Evolutionary conservation across 2,113 vertebrate genomes (phyloP).

Genomic region (Ammodytes dubius): DNA sequence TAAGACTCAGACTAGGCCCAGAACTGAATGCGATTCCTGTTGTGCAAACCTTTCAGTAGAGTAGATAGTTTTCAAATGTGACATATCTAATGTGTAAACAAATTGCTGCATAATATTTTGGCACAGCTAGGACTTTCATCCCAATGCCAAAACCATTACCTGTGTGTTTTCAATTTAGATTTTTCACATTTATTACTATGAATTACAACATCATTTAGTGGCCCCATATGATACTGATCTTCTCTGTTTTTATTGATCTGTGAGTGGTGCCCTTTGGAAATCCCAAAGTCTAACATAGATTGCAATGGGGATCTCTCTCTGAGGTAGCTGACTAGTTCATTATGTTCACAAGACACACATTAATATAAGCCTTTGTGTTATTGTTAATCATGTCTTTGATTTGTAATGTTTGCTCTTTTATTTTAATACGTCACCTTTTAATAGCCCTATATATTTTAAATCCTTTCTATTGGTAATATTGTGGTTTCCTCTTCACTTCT

Average conservation of each 20-base stretch:
- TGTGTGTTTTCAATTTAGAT: neutral
- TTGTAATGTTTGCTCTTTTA: constrained; percentile 8
- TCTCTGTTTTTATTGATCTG: neutral
- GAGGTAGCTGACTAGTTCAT: neutral
- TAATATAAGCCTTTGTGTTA: constrained; percentile 6
- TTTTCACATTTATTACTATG: neutral
- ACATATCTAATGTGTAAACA: neutral
- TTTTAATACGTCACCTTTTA: constrained; percentile 20
- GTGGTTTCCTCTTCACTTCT: constrained; percentile 9
- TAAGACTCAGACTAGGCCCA: neutral
- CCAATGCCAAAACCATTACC: neutral
- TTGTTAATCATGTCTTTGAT: constrained; percentile 8
- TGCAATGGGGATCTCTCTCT: neutral
- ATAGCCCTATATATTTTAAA: constrained; percentile 23
- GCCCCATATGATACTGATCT: neutral
- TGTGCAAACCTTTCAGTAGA: neutral
- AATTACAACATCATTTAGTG: neutral
- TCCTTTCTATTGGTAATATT: neutral
- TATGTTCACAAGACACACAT: neutral
- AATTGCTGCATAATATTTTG: neutral
- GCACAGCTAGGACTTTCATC: neutral
- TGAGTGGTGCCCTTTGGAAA: neutral
- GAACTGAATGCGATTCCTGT: neutral
- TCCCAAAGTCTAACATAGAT: neutral
- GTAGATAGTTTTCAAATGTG: neutral